Percentiles rank a stretch among this genome's conserved stretches.
phyloP scores from a whole-genome alignment of 2,888 invertebrate genomes.

The Noctua janthina region DNA sequence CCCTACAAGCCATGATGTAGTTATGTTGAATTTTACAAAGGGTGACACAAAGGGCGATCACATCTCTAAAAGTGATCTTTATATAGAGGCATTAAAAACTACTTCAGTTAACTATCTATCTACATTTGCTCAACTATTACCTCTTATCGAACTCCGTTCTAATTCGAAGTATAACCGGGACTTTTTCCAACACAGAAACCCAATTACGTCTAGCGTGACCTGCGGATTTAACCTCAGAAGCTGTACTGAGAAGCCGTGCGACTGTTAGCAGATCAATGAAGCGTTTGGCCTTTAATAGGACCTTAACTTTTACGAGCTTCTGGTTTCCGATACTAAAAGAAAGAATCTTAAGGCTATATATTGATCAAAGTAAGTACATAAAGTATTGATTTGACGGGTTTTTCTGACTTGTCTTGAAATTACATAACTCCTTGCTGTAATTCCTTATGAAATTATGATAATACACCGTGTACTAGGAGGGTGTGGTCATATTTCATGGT shows the following conservation, averaged over 20 bases:
- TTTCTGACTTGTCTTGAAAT: too few relatives aligned
- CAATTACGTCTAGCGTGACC: slow-evolving; percentile 44
- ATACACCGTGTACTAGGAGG: too few relatives aligned
- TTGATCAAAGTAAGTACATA: slow-evolving; percentile 27
- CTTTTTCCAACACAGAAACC: slow-evolving; percentile 30
- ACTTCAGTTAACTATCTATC: neutral
- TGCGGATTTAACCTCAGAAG: slow-evolving; percentile 46
- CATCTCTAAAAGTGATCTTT: too few relatives aligned
- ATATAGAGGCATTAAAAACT: neutral
- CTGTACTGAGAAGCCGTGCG: slow-evolving; percentile 22
- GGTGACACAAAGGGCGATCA: neutral
- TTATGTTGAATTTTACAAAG: neutral
- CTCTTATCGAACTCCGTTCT: slow-evolving; percentile 11
- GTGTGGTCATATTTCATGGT: too few relatives aligned
- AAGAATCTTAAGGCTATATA: slow-evolving; percentile 28
- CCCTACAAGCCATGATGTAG: neutral
- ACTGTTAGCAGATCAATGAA: slow-evolving; percentile 54
- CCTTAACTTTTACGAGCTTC: slow-evolving; percentile 55
- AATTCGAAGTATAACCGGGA: neutral
- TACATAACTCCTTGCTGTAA: too few relatives aligned
- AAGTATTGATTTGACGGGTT: neutral
- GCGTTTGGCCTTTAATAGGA: slow-evolving; percentile 44
- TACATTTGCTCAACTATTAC: neutral
- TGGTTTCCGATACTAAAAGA: slow-evolving; percentile 40
- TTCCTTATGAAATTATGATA: too few relatives aligned